Conservation (phyloP, 2,797 vertebrate genomes). For the Synaphobranchus kaupii region DNA sequence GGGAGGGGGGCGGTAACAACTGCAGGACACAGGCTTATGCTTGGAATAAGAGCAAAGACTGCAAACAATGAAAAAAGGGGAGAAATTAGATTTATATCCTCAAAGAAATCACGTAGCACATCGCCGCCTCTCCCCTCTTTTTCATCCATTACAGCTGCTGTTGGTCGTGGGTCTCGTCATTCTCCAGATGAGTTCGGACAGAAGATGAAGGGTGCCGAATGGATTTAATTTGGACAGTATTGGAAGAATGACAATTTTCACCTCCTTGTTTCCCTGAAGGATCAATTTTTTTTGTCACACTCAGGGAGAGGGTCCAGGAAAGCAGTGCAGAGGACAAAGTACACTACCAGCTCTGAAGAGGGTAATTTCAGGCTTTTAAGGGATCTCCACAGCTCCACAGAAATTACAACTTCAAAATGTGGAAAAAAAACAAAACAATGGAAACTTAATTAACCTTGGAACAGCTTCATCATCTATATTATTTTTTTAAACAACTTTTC, state of each 20-base stretch:
- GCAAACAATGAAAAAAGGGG: background rate
- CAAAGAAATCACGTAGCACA: background rate
- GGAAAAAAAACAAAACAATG: background rate
- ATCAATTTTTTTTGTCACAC: background rate
- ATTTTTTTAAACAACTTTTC: background rate
- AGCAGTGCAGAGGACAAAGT: background rate
- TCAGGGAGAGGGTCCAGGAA: background rate
- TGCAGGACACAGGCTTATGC: background rate
- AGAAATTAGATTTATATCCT: background rate
- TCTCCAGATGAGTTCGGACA: background rate
- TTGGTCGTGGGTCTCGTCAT: background rate
- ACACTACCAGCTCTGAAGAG: background rate
- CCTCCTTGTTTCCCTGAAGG: background rate
- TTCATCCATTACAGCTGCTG: constrained; percentile 23
- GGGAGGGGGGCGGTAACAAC: background rate
- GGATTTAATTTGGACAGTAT: constrained; percentile 11
- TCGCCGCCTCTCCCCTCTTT: constrained; percentile 18
- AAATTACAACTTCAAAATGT: no score
- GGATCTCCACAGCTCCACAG: constrained; percentile 13
- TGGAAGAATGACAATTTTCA: constrained; percentile 15
- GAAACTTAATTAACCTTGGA: background rate
- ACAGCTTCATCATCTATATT: background rate
- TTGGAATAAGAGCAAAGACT: background rate
- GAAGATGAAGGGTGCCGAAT: constrained; percentile 11
- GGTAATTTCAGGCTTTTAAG: constrained; percentile 13